phyloP scores from a whole-genome alignment of 2,113 vertebrate species.

The Lophura nycthemera region DNA sequence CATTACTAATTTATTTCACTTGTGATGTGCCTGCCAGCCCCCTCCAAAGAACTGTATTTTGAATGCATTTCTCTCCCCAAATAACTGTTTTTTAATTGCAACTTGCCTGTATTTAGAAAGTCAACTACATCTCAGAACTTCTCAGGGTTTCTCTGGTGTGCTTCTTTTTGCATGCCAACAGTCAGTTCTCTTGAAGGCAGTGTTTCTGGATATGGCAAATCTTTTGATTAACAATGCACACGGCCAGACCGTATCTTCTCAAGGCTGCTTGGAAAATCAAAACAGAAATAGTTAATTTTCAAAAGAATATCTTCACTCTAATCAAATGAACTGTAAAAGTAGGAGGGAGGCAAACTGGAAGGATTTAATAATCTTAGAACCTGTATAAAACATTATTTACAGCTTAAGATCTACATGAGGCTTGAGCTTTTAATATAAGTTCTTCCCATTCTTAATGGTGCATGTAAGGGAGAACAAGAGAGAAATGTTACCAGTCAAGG shows the following conservation, averaged over 20 bases:
- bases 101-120: background rate
- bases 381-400: conserved; percentile 63
- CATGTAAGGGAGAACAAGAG: conserved; percentile 55
- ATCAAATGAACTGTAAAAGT: conserved; percentile 30
- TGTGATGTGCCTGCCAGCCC: background rate
- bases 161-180: background rate
- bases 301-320: background rate
- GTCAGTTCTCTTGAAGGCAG: background rate
- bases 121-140: background rate
- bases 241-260: background rate
- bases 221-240: background rate
- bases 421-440: conserved; percentile 13
- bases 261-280: background rate
- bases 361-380: conserved; percentile 47
- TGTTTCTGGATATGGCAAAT: background rate
- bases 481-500: conserved; percentile 71
- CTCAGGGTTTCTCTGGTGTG: background rate
- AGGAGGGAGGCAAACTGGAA: conserved; percentile 40
- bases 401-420: conserved; percentile 4
- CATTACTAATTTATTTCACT: background rate
- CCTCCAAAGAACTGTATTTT: background rate
- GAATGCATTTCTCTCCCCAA: background rate
- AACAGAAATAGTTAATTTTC: conserved; percentile 37
- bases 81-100: background rate
- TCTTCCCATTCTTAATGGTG: conserved; percentile 30